Evolutionary conservation across 2,113 vertebrate species (phyloP), one percentile per base, ranked within the genome.

Genomic region (human): DNA sequence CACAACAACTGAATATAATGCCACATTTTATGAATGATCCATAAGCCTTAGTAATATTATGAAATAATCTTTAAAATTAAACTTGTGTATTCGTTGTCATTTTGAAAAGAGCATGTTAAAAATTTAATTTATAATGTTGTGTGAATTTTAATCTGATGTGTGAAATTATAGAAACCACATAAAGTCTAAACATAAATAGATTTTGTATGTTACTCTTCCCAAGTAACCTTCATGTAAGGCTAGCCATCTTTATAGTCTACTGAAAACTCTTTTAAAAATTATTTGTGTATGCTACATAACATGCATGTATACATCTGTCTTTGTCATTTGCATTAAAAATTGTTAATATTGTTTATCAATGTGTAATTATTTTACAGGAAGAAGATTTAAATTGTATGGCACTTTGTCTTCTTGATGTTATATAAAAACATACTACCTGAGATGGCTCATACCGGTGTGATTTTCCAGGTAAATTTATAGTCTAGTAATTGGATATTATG

Each of bases 131-230:
- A 93, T 86, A 73, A 55, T 72, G 35, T 0, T 59, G 8, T 80
- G 5, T 76, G 52, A 96, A 96, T 91, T 96, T 80, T 89, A 96
- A 82, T 96, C 22, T 96, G 45, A 86, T 86, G 35, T 93, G 27
- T 72, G 45, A 81, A 94, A 86, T 91, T 78, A 52, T 45, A 88
- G 85, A 96, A 96, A 80, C 11, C 6, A 72, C 8, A 89, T 78
- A 43, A 92, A 89, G 17, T 64, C n/a, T 96, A 61, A 88, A 75
- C n/a, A 94, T 57, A 85, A 91, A 95, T 48, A 82, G 17, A 79
- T 10, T 96, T 55, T 87, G n/a, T 94, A 86, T 61, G 43, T 89
- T 79, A 14, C 3, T 97, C 11, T 96, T 95, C 25, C 10, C 25
- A 79, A 55, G 32, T n/a, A 81, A 55, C 18, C 27, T 87, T 59